A percentile compares a stretch with the other conserved stretches of the same genome.
Evolutionary conservation across 2,113 vertebrate genomes (phyloP).

Genomic region (Leptodactylus fuscus): DNA sequence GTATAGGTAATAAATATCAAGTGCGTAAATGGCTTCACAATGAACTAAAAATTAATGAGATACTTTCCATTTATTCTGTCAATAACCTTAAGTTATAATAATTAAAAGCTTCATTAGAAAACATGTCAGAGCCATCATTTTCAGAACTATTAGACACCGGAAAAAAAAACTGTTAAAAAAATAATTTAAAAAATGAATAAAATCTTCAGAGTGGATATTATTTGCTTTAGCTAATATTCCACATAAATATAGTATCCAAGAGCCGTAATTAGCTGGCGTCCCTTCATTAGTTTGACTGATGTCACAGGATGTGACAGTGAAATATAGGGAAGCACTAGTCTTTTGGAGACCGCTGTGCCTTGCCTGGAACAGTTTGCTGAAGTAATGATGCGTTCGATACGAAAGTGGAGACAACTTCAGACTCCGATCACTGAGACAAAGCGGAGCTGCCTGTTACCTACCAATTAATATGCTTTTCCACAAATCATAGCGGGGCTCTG

Average conservation of each 20-base stretch:
- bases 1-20: not conserved
- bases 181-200: not conserved
- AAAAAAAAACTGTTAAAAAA: not conserved
- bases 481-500: conserved; percentile 33
- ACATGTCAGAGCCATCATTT: not conserved
- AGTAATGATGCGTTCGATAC: conserved; percentile 54
- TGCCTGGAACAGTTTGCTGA: conserved; percentile 56
- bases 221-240: conserved; percentile 54
- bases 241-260: conserved; percentile 55
- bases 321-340: conserved; percentile 64
- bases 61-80: not conserved
- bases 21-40: not conserved
- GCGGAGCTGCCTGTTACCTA: conserved; percentile 47
- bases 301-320: conserved; percentile 67
- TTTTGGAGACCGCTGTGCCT: conserved; percentile 57
- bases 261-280: conserved; percentile 64
- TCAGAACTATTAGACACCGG: not conserved
- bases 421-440: conserved; percentile 58
- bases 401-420: conserved; percentile 60
- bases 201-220: conserved; percentile 11
- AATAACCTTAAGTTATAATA: conserved; percentile 2
- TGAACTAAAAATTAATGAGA: not conserved
- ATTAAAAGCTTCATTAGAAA: conserved; percentile 28
- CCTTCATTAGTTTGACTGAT: conserved; percentile 64
- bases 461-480: conserved; percentile 59